A percentile compares a stretch with the other conserved stretches of the same genome.
These are phyloP conservation scores for Hippocampus barbouri DNA, from an alignment of 2,113 vertebrate genomes.

Conservation along the genomic window DNA sequence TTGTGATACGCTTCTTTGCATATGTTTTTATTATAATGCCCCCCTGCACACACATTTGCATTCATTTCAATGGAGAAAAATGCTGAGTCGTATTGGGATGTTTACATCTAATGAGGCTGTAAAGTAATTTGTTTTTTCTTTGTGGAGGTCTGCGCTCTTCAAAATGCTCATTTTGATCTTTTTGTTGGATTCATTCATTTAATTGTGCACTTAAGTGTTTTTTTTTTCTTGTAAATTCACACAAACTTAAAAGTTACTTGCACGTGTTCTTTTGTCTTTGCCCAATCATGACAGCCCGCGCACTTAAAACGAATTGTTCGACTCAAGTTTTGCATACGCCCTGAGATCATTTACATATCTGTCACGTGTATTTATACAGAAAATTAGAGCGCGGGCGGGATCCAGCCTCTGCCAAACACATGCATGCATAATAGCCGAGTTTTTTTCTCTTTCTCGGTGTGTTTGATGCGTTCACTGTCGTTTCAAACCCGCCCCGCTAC, in stretches of 20 bases:
- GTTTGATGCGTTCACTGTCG: not conserved
- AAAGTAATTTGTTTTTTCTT: too few species aligned
- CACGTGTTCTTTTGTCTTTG: not conserved
- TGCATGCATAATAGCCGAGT: slow-evolving; percentile 4
- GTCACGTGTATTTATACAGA: slow-evolving; percentile 3
- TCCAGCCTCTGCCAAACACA: not conserved
- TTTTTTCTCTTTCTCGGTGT: not conserved
- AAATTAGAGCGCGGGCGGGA: not conserved
- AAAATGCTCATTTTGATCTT: not conserved
- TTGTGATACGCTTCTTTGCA: too few species aligned
- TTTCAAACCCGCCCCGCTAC: not conserved
- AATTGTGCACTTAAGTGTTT: not conserved
- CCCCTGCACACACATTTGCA: too few species aligned
- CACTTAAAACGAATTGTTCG: not conserved
- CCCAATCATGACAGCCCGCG: not conserved
- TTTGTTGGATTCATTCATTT: not conserved
- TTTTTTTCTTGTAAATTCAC: not conserved
- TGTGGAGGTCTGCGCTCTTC: not conserved
- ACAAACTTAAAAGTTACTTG: not conserved
- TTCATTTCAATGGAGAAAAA: too few species aligned
- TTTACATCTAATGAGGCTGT: too few species aligned
- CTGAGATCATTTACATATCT: slow-evolving; percentile 2
- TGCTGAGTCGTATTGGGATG: too few species aligned
- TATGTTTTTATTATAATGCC: too few species aligned
- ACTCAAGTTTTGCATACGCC: not conserved